phyloP scores from a whole-genome alignment of 2,113 vertebrate species.

The Catagonus wagneri region DNA sequence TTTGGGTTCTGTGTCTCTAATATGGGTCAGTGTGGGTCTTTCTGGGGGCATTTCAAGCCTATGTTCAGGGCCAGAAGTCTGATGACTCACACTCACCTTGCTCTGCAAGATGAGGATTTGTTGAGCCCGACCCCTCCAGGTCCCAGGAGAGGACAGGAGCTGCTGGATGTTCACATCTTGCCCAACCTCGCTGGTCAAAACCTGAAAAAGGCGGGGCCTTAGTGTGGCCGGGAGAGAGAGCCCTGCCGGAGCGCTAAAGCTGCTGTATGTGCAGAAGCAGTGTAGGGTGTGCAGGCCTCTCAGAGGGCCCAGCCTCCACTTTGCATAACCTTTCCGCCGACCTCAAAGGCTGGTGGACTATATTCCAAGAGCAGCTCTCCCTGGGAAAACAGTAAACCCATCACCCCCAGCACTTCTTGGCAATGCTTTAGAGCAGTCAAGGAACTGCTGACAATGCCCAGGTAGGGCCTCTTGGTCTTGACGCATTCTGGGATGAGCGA shows the following conservation, averaged over 20 bases:
- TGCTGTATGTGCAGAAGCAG: background rate
- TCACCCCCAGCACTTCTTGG: background rate
- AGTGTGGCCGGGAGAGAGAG: background rate
- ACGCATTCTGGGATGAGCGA: background rate
- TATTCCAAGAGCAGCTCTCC: rapidly evolving
- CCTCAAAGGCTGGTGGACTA: background rate
- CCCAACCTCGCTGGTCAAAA: slow-evolving; percentile 93
- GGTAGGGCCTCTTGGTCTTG: background rate
- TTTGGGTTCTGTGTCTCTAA: background rate
- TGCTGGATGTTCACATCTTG: slow-evolving; percentile 93
- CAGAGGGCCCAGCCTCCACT: rapidly evolving
- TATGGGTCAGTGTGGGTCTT: background rate
- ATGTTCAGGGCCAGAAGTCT: background rate
- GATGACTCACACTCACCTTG: slow-evolving; percentile 88
- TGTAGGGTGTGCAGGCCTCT: background rate
- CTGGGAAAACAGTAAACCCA: background rate
- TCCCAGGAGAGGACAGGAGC: slow-evolving; percentile 88
- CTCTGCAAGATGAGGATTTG: slow-evolving; percentile 94
- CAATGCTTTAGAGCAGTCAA: background rate
- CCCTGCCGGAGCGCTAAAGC: background rate
- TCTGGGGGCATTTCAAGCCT: background rate
- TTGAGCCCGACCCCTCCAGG: slow-evolving; percentile 95
- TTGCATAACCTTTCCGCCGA: rapidly evolving
- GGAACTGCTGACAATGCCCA: too few relatives aligned
- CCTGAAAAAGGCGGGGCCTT: slow-evolving; percentile 84